Evolutionary conservation across 2,797 vertebrate genomes (phyloP), one percentile per base, ranked within the genome.

Genomic region (Pangasius sanitwongsei): DNA sequence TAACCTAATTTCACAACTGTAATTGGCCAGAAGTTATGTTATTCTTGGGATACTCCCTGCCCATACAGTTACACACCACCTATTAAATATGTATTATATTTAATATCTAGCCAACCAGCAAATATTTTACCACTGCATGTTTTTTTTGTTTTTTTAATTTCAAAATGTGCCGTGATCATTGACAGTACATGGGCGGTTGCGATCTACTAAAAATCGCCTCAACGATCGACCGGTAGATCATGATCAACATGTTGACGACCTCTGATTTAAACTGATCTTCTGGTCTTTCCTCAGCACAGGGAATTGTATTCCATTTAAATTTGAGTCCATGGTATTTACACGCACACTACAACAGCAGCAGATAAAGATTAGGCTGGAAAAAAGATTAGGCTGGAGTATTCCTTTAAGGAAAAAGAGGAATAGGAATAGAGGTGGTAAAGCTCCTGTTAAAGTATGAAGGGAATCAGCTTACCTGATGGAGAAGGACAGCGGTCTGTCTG

Each of bases 381-480:
- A 4, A 16, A 41, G 41, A 41, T 41, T 41, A 41, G 41, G 41
- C 23, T 7, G 34, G 11, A 41, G 13, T 61, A 44, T 7, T 65
- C 6, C 6, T 3, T n/a, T 50, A 53, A 59, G 13, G 7, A 12
- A 37, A 84, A 65, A 55, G 0, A 74, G 5, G 25, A 70, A 72
- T 18, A 86, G 2, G 12, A 37, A 28, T 23, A 16, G 25, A 50
- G 11, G 44, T 23, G 48, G 6, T 72, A 37, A 57, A 9, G 20
- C 50, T 41, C 20, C 28, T 83, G 28, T 44, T 86, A 65, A 77
- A 78, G 16, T 63, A 63, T 50, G 6, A 55, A 86, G 20, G 5
- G 67, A 57, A 63, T 59, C 7, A 28, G 77, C 83, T 80, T 86
- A 89, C 88, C 74, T 70, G 65, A 78, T 20, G 37, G 23, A 31